Evolutionary conservation across 92 coral and sea anemone species (phyloP).

Genomic region (Porites cylindrica): DNA sequence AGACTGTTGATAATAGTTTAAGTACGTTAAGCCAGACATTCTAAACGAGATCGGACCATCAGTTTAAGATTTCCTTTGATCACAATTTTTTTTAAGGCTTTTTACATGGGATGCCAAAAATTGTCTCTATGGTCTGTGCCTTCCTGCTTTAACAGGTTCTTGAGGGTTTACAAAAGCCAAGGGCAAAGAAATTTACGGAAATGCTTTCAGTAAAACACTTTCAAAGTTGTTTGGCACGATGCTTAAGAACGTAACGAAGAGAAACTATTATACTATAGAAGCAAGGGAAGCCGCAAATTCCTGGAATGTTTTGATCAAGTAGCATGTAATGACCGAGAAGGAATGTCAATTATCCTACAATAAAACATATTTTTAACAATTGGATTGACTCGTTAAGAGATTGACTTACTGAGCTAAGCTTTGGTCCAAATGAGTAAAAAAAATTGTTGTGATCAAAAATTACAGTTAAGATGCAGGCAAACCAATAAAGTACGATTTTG

Average conservation of each 20-base stretch:
- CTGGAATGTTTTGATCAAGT: conserved; percentile 5
- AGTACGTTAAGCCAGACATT: too few relatives aligned
- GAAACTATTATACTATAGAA: not conserved
- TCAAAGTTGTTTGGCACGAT: not conserved
- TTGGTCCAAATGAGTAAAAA: not conserved
- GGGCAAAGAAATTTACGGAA: not conserved
- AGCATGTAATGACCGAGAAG: conserved; percentile 30
- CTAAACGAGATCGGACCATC: too few relatives aligned
- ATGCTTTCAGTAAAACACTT: not conserved
- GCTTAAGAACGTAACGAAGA: not conserved
- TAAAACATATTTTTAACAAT: not conserved
- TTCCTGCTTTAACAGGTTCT: not conserved
- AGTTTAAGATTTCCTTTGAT: too few relatives aligned
- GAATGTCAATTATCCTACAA: conserved; percentile 11
- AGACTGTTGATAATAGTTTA: too few relatives aligned
- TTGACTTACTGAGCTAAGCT: too few relatives aligned
- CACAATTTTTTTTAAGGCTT: too few relatives aligned
- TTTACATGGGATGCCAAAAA: not conserved
- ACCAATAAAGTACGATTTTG: too few relatives aligned
- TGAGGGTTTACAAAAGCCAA: not conserved
- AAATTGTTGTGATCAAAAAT: not conserved
- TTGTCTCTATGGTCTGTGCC: not conserved
- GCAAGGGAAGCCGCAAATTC: not conserved
- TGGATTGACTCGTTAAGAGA: not conserved
- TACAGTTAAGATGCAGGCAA: too few relatives aligned